Evolutionary conservation across 2,888 invertebrate species (phyloP).

Genomic region (Myathropa florea): DNA sequence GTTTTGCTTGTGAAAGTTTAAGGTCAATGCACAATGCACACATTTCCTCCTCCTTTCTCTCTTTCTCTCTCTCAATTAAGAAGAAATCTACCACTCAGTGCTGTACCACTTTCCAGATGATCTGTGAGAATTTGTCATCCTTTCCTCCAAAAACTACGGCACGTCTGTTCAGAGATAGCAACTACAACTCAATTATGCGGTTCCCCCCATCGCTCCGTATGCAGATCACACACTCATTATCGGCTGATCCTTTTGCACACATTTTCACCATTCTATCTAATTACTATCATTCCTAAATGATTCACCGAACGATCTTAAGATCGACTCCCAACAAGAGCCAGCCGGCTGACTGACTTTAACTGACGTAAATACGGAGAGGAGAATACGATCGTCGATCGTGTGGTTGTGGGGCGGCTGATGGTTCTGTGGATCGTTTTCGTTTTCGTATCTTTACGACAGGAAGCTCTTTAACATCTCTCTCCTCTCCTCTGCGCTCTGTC

Average conservation of each 20-base stretch:
- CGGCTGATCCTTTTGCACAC: conserved; percentile 3
- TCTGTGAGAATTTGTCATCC: not conserved
- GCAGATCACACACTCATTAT: conserved; percentile 29
- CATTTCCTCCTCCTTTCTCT: too few species aligned
- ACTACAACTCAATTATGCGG: not conserved
- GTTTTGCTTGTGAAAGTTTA: not conserved
- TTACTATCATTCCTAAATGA: conserved; percentile 11
- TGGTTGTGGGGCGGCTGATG: not conserved
- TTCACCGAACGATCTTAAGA: not conserved
- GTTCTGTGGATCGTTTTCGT: conserved; percentile 9
- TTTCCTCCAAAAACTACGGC: not conserved
- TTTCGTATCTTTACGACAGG: conserved; percentile 59
- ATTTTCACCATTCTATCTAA: conserved; percentile 12
- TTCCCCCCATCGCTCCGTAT: not conserved
- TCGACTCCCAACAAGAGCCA: not conserved
- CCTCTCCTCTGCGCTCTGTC: conserved; percentile 13
- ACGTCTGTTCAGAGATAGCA: not conserved
- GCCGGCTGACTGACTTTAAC: not conserved
- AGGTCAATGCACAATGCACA: not conserved
- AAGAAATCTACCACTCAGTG: not conserved
- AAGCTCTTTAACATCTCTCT: conserved; percentile 42
- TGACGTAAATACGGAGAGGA: not conserved
- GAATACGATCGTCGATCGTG: not conserved
- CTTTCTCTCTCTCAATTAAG: not conserved
- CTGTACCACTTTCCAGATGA: not conserved